Evolutionary conservation across 2,797 vertebrate genomes (phyloP).

Genomic region (Arctocebus calabarensis): DNA sequence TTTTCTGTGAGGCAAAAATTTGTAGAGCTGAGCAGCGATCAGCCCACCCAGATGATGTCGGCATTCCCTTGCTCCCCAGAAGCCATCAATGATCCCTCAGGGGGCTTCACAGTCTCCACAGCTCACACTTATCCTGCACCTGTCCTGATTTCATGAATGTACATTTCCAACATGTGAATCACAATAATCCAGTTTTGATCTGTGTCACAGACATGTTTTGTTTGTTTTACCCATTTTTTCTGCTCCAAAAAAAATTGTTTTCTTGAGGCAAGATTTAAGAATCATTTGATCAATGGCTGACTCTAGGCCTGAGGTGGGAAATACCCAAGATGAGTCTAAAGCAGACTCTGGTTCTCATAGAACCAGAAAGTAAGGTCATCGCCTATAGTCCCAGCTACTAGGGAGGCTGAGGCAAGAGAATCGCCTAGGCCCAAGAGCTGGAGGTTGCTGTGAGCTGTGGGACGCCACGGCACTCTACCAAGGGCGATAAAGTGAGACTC

Average conservation of each 20-base stretch:
- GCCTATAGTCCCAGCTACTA: too few relatives aligned
- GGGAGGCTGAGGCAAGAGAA: too few relatives aligned
- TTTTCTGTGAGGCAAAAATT: neutral
- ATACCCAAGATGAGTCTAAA: neutral
- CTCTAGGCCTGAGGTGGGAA: neutral
- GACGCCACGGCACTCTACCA: too few relatives aligned
- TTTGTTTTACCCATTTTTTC: neutral
- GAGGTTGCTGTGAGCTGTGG: too few relatives aligned
- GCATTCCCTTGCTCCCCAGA: too few relatives aligned
- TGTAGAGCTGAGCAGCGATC: neutral
- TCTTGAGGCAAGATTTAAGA: neutral
- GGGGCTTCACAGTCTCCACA: too few relatives aligned
- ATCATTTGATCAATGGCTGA: neutral
- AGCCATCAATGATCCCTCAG: neutral
- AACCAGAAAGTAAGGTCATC: neutral
- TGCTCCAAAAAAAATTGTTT: neutral
- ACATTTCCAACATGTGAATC: rapidly evolving
- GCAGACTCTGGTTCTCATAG: neutral
- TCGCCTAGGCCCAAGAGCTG: too few relatives aligned
- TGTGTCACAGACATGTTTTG: neutral
- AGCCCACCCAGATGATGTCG: neutral
- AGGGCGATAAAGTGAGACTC: too few relatives aligned
- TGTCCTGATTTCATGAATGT: neutral
- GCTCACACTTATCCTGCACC: neutral
- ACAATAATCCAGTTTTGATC: neutral